Evolutionary conservation across 92 coral and sea anemone genomes (phyloP), one percentile per base, ranked within the genome.

Genomic region (Porites cylindrica): DNA sequence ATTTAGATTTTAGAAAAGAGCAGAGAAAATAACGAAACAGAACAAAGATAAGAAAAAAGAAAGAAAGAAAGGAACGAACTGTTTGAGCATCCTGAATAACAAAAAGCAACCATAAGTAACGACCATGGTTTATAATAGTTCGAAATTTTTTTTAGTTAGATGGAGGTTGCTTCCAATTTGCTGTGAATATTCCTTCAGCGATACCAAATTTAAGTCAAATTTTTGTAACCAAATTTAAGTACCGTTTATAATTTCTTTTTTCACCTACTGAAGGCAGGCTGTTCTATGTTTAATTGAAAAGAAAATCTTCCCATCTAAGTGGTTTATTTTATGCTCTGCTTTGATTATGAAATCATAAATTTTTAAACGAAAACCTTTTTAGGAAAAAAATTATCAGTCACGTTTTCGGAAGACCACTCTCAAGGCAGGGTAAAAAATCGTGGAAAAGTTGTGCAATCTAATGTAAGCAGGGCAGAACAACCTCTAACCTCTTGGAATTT

Each of bases 201-300:
- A 77, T 60, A 60, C 59, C 60, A 60, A 60, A 14, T 9, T 20
- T 20, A 18, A 20, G 23, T 56, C 24, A 23, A 23, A 23, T 23
- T 23, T 23, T 23, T 23, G 24, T 23, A 23, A 60, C 59, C 60
- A 60, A 60, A 14, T 9, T 20, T 20, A 18, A 20, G 23, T 56
- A 56, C 61, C 60, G 32, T 52, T n/a, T 56, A 53, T 77, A 58
- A 53, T 26, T 1, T 70, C 3, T 70, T 24, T 17, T 58, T 63
- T 20, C 6, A 21, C 24, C 75, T 56, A 43, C 64, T 23, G 43
- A 32, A 50, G 77, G 81, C 65, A 52, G 80, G 72, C 62, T 47
- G 81, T 51, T 16, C 51, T 52, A 74, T 83, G 87, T 74, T 74
- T 73, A 73, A 72, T 60, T 83, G 17, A 83, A 83, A 72, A 83